Conservation (phyloP, 2,113 vertebrate genomes). For the Chaetodon auriga region DNA sequence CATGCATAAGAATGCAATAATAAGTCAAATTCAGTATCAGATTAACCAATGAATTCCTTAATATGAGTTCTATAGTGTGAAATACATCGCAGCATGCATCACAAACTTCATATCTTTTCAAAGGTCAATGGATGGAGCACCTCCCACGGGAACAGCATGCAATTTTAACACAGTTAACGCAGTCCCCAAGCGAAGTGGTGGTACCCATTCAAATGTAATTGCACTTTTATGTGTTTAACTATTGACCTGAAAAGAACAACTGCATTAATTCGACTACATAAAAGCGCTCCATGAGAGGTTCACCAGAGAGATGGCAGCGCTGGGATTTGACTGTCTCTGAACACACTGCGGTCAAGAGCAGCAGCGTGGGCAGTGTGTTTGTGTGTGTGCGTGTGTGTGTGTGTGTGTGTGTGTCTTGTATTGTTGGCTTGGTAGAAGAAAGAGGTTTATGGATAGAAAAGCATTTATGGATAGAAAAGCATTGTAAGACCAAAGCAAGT, state of each 20-base stretch:
- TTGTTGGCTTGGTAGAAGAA: neutral
- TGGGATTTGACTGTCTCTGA: slow-evolving; percentile 52
- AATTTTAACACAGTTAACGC: slow-evolving; percentile 64
- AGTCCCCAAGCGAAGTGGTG: slow-evolving; percentile 51
- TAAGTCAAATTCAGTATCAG: slow-evolving; percentile 6
- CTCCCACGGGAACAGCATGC: slow-evolving; percentile 54
- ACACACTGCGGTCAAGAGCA: slow-evolving; percentile 54
- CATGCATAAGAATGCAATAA: neutral
- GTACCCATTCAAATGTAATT: slow-evolving; percentile 82
- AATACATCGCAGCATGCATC: slow-evolving; percentile 27
- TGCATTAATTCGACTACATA: slow-evolving; percentile 79
- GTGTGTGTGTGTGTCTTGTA: neutral
- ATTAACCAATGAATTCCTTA: neutral
- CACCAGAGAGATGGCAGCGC: slow-evolving; percentile 61
- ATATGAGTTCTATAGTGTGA: slow-evolving; percentile 16
- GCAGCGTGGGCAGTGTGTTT: slow-evolving; percentile 39
- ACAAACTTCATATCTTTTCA: slow-evolving; percentile 48
- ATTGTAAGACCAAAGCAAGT: neutral
- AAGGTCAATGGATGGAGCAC: slow-evolving; percentile 70
- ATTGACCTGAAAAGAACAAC: slow-evolving; percentile 87
- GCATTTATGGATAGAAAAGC: neutral
- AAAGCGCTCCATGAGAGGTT: slow-evolving; percentile 74
- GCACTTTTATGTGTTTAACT: slow-evolving; percentile 86
- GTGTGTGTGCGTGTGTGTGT: slow-evolving; percentile 18
- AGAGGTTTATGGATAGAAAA: neutral